Evolutionary conservation across 1,140 invertebrate species (phyloP).

Genomic region (Drosophila paulistorum): DNA sequence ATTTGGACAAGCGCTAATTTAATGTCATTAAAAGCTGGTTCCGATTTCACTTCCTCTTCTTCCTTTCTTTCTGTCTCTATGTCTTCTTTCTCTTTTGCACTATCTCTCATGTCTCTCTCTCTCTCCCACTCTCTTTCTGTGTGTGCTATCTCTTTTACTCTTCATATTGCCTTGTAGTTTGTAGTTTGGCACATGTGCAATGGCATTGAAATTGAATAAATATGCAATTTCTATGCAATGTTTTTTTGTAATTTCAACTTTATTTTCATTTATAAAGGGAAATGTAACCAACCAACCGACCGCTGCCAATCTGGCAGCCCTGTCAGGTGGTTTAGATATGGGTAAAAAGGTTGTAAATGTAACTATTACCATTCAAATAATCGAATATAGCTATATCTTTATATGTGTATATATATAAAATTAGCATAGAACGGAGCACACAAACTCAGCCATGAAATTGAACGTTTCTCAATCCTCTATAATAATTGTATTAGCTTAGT

Average conservation of each 20-base stretch:
- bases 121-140: neutral
- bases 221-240: slow-evolving; percentile 69
- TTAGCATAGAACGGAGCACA: neutral
- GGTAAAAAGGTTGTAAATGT: slow-evolving; percentile 10
- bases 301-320: neutral
- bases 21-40: slow-evolving; percentile 61
- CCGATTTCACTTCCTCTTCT: slow-evolving; percentile 46
- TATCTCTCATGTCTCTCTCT: neutral
- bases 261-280: slow-evolving; percentile 69
- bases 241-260: slow-evolving; percentile 76
- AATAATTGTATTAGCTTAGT: too few relatives aligned
- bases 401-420: neutral
- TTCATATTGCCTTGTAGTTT: neutral
- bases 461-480: too few relatives aligned
- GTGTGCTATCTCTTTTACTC: neutral
- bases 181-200: slow-evolving; percentile 62
- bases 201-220: slow-evolving; percentile 61
- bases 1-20: slow-evolving; percentile 65
- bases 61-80: neutral
- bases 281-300: slow-evolving; percentile 3
- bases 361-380: slow-evolving; percentile 5
- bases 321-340: slow-evolving; percentile 20
- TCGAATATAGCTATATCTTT: neutral
- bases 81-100: neutral
- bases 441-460: neutral